Percentiles rank a stretch among this genome's conserved stretches.
phyloP scores from a whole-genome alignment of 1,140 invertebrate genomes.

The Caerostris extrusa region DNA sequence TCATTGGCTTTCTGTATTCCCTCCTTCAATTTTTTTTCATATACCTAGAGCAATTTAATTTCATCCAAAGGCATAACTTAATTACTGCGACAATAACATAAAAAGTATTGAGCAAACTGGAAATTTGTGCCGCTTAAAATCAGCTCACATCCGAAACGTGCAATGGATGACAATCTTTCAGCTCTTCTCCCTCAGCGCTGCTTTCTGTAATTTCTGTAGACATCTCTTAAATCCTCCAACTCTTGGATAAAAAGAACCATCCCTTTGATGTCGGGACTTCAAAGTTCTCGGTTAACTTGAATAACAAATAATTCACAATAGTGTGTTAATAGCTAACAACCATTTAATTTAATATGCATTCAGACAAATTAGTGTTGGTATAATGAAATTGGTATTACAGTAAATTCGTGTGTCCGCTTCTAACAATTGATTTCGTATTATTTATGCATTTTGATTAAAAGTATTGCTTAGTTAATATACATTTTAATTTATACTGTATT shows the following conservation, averaged over 20 bases:
- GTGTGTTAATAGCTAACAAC: no score
- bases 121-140: conserved; percentile 26
- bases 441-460: no score
- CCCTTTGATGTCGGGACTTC: neutral
- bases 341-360: no score
- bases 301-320: no score
- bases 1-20: neutral
- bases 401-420: no score
- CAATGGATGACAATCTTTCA: conserved; percentile 23
- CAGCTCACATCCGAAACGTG: conserved; percentile 56
- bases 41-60: conserved; percentile 62
- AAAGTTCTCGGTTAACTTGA: no score
- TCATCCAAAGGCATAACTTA: conserved; percentile 64
- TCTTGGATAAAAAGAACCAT: conserved; percentile 36
- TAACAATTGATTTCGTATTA: no score
- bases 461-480: no score
- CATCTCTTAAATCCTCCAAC: conserved; percentile 21
- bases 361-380: no score
- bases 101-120: conserved; percentile 5
- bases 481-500: no score
- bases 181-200: neutral
- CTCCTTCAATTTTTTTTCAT: neutral
- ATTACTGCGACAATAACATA: conserved; percentile 60
- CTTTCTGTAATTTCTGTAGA: conserved; percentile 31
- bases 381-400: no score